Evolutionary conservation across 2,888 invertebrate genomes (phyloP).

Genomic region (Ctena decussata): DNA sequence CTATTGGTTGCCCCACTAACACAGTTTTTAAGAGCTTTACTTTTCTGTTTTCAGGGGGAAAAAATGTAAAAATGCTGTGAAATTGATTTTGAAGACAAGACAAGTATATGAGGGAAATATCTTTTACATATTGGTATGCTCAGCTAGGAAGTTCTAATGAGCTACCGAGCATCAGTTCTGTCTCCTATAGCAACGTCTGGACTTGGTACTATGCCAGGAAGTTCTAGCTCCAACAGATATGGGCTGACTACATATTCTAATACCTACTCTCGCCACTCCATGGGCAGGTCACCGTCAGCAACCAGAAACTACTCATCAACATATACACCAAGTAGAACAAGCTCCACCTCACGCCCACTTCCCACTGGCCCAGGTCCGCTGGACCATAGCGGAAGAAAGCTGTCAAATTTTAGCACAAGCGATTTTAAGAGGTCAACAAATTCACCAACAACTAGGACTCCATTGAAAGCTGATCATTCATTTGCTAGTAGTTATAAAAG

Average conservation of each 20-base stretch:
- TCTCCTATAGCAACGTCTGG: slow-evolving; percentile 59
- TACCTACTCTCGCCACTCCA: background rate
- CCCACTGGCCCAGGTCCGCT: slow-evolving; percentile 79
- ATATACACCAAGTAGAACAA: slow-evolving; percentile 16
- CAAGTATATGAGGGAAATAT: background rate
- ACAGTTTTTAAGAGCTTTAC: background rate
- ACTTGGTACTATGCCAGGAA: slow-evolving; percentile 61
- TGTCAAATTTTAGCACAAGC: slow-evolving; percentile 40
- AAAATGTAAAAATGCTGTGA: background rate
- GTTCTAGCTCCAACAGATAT: slow-evolving; percentile 11
- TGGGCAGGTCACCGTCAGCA: slow-evolving; percentile 40
- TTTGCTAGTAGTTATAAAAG: slow-evolving; percentile 28
- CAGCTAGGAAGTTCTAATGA: slow-evolving; percentile 40
- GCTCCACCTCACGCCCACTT: slow-evolving; percentile 65
- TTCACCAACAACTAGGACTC: slow-evolving; percentile 54
- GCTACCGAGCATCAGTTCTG: slow-evolving; percentile 51
- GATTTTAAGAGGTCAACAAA: slow-evolving; percentile 40
- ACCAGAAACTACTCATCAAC: slow-evolving; percentile 25
- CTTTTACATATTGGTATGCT: background rate
- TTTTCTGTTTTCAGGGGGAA: background rate
- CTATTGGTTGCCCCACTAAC: too few relatives aligned
- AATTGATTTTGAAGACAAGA: background rate
- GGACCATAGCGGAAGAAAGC: slow-evolving; percentile 70
- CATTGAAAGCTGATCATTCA: slow-evolving; percentile 74
- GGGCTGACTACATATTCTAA: slow-evolving; percentile 48